Base-by-base conservation (phyloP, 2,888 invertebrate species). In the Melipona beecheii region DNA sequence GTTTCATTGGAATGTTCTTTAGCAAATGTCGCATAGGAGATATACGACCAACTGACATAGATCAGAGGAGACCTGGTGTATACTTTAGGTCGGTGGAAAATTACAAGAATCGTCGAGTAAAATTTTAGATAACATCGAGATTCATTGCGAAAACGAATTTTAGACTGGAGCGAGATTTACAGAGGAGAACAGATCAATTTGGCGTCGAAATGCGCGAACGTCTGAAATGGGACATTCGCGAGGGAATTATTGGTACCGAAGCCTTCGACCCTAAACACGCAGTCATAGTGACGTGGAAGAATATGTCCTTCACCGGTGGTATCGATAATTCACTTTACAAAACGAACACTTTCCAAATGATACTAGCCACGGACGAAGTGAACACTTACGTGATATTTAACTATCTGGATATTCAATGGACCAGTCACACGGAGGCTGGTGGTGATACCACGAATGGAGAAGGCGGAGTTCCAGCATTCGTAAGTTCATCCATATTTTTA, bases 261-360 rank as follows among this genome's bases (percentile, higher is more conserved):
- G 97, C 97, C 3, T 99, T 99, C 95, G 96, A 97, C 88, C 98
- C 99, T 0, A 98, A 98, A 93, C 98, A 98, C 93, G 98, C 97
- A 4, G 95, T 98, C 81, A 97, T 98, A 83, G 96, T 98, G 77
- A 99, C 99, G 0, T 99, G 99, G 99, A 98, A 98, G 94, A 99
- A 99, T 94, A 97, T 99, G 95, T 98, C 98, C 0, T 98, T 98
- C 93, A 96, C 97, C 92, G 98, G 98, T 74, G 98, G 98, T 88
- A 97, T 97, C 90, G 97, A 97, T 86, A 97, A 97, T 93, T 96
- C 97, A 0, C 94, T 97, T n/a, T 97, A 95, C 92, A 96, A 98
- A 97, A 98, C 98, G 2, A 99, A 99, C 94, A 98, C 99, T 0
- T 99, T 99, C 95, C 99, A 99, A 97, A 95, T 98, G 96, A 97